Conservation (phyloP, 2,113 vertebrate genomes). For the Dascyllus trimaculatus region DNA sequence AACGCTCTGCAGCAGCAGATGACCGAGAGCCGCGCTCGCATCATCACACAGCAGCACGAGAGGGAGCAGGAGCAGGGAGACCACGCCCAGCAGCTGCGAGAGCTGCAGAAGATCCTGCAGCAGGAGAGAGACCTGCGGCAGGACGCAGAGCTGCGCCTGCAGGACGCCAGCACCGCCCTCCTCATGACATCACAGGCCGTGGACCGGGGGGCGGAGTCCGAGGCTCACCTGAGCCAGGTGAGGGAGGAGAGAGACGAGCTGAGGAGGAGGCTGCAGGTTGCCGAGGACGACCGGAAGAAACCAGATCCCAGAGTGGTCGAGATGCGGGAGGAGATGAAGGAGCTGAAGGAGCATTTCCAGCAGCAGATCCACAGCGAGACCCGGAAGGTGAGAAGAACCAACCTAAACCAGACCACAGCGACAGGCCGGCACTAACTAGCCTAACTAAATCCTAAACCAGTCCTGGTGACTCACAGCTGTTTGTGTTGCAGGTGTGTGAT, state of each 20-base stretch:
- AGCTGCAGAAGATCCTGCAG: slow-evolving; percentile 93
- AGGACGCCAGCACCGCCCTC: slow-evolving; percentile 84
- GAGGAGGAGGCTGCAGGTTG: slow-evolving; percentile 77
- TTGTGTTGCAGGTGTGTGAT: slow-evolving; percentile 80
- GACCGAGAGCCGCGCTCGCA: slow-evolving; percentile 88
- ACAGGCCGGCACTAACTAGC: too few species aligned
- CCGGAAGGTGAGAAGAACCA: slow-evolving; percentile 84
- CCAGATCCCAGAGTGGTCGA: slow-evolving; percentile 86
- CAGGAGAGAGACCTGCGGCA: slow-evolving; percentile 86
- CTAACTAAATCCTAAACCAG: too few species aligned
- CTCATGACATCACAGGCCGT: slow-evolving; percentile 71
- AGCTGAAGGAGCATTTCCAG: slow-evolving; percentile 88
- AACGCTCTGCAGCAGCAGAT: slow-evolving; percentile 86
- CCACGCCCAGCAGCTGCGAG: slow-evolving; percentile 91
- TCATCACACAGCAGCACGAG: slow-evolving; percentile 93
- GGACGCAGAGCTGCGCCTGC: slow-evolving; percentile 87
- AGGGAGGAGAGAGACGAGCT: slow-evolving; percentile 86
- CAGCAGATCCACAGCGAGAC: slow-evolving; percentile 90
- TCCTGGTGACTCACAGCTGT: background rate
- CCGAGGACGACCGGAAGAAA: slow-evolving; percentile 80
- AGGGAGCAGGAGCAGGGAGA: slow-evolving; percentile 91
- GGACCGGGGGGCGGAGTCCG: slow-evolving; percentile 81
- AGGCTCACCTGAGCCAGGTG: slow-evolving; percentile 83
- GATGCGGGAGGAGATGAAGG: slow-evolving; percentile 86
- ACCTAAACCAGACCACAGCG: too few species aligned